A percentile compares a stretch with the other conserved stretches of the same genome.
phyloP scores from a whole-genome alignment of 2,797 vertebrate genomes.

The Phrynocephalus vlangalii region DNA sequence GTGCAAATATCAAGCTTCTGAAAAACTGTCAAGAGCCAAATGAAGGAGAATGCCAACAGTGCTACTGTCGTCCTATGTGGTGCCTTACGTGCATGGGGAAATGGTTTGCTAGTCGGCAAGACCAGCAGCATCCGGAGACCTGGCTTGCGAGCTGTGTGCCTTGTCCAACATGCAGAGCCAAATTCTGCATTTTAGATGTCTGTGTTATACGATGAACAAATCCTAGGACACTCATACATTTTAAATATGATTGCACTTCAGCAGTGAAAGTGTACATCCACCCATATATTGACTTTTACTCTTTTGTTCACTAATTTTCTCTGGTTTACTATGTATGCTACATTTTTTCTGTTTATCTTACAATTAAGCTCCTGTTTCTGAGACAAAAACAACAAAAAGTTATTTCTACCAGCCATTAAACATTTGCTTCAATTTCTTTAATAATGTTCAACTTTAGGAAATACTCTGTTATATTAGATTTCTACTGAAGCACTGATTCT shows the following conservation, averaged over 20 bases:
- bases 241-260: constrained; percentile 30
- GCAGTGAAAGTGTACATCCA: neutral
- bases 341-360: constrained; percentile 22
- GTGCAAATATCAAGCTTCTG: constrained; percentile 87
- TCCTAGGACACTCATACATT: constrained; percentile 33
- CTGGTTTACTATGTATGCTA: neutral
- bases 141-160: constrained; percentile 94
- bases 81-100: constrained; percentile 94
- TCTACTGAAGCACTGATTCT: constrained; percentile 25
- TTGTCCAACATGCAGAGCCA: constrained; percentile 92
- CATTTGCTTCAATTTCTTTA: neutral
- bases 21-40: constrained; percentile 82
- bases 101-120: constrained; percentile 96
- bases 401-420: neutral
- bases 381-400: constrained; percentile 13
- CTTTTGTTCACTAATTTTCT: neutral
- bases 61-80: constrained; percentile 97
- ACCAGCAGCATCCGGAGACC: constrained; percentile 91
- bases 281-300: constrained; percentile 33
- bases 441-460: constrained; percentile 21
- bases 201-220: constrained; percentile 83
- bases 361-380: neutral
- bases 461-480: constrained; percentile 3
- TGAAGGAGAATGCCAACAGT: constrained; percentile 87
- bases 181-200: constrained; percentile 94